phyloP scores from a whole-genome alignment of 2,888 invertebrate genomes.

The Nemoura dubitans region DNA sequence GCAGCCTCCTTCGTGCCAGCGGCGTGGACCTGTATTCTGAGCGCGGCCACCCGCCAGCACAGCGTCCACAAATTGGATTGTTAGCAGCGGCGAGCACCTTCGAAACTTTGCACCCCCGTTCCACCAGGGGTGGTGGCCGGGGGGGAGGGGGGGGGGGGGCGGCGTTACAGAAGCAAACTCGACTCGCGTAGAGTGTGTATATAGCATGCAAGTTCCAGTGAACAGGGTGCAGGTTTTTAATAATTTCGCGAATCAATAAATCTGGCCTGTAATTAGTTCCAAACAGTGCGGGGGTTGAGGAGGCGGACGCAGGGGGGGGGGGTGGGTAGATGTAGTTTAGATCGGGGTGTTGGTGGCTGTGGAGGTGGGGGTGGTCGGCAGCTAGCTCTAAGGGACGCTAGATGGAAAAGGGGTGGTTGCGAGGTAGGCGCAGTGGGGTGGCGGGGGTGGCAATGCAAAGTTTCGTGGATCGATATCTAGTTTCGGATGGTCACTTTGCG shows the following conservation, averaged over 20 bases:
- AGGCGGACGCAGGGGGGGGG: background rate
- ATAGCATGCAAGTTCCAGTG: background rate
- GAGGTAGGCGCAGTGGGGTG: background rate
- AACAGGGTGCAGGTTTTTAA: background rate
- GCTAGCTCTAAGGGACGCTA: background rate
- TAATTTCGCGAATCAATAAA: conserved; percentile 27
- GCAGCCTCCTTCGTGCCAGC: no score
- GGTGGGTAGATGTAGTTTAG: background rate
- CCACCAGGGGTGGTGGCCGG: background rate
- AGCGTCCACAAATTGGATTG: background rate
- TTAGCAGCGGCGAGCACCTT: conserved; percentile 4
- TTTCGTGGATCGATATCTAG: background rate
- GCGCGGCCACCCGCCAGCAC: background rate
- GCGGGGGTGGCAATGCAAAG: background rate
- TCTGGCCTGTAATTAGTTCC: conserved; percentile 31
- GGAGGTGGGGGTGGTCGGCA: background rate
- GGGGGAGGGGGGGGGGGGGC: background rate
- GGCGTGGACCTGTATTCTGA: no score
- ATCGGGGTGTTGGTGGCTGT: background rate
- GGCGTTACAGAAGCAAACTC: no score
- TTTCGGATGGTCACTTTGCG: conserved; percentile 7
- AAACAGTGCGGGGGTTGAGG: background rate
- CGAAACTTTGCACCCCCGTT: background rate
- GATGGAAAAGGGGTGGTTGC: background rate
- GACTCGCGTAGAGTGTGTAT: background rate